Percentiles rank a stretch among this genome's conserved stretches.
phyloP scores from a whole-genome alignment of 2,113 vertebrate species.

The Sander vitreus region DNA sequence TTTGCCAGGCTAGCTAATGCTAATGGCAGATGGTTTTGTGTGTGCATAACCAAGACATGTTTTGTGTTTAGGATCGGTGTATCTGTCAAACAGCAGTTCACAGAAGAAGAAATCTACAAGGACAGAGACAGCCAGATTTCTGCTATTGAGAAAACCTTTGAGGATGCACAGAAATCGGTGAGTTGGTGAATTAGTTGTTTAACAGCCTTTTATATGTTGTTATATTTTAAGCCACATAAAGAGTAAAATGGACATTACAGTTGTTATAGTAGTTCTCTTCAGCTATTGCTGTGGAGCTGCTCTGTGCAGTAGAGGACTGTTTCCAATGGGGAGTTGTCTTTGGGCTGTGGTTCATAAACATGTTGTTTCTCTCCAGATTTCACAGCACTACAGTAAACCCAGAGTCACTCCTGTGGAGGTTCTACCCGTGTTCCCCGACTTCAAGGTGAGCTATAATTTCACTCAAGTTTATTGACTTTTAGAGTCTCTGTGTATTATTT shows the following conservation, averaged over 20 bases:
- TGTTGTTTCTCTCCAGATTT: slow-evolving; percentile 80
- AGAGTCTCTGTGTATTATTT: neutral
- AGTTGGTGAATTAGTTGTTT: neutral
- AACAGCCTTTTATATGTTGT: neutral
- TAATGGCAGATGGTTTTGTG: neutral
- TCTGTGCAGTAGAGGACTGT: neutral
- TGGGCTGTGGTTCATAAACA: neutral
- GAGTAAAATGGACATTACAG: too few species aligned
- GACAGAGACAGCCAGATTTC: slow-evolving; percentile 96
- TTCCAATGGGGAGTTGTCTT: neutral
- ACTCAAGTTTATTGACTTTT: neutral
- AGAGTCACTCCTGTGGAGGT: slow-evolving; percentile 93
- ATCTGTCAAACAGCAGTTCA: slow-evolving; percentile 97
- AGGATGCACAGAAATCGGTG: slow-evolving; percentile 94
- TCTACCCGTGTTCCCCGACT: slow-evolving; percentile 93
- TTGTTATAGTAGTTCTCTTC: neutral
- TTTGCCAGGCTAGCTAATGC: too few species aligned
- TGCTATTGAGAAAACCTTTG: slow-evolving; percentile 96
- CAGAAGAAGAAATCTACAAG: slow-evolving; percentile 97
- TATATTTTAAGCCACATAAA: neutral
- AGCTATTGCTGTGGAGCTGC: neutral
- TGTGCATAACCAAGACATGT: neutral
- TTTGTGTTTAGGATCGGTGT: slow-evolving; percentile 89
- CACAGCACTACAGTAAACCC: slow-evolving; percentile 94
- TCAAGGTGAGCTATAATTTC: slow-evolving; percentile 85